phyloP scores from a whole-genome alignment of 2,797 vertebrate species.

The Aselliscus stoliczkanus region DNA sequence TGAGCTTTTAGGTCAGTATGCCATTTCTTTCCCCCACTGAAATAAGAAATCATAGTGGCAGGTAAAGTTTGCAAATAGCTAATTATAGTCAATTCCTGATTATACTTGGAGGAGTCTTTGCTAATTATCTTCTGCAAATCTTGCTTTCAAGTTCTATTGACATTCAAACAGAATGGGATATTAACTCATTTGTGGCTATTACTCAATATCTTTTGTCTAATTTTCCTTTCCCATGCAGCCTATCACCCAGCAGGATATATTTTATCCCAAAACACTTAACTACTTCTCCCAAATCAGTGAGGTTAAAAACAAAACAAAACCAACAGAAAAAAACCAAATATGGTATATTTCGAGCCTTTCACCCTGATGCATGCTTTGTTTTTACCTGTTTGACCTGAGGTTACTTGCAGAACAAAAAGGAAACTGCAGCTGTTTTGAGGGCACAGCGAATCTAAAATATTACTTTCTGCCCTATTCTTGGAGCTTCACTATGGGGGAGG shows the following conservation, averaged over 20 bases:
- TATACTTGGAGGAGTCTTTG: conserved; percentile 46
- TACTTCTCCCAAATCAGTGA: conserved; percentile 39
- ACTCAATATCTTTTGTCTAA: conserved; percentile 55
- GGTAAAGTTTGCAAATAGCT: conserved; percentile 59
- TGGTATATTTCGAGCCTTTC: conserved; percentile 11
- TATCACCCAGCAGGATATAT: conserved; percentile 54
- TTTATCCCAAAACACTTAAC: conserved; percentile 60
- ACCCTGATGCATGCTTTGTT: not conserved
- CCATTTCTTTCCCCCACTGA: not conserved
- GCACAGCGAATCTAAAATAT: not conserved
- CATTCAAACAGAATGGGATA: conserved; percentile 58
- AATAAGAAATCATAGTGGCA: conserved; percentile 37
- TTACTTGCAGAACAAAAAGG: not conserved
- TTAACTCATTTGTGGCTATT: conserved; percentile 68
- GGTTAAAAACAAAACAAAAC: conserved; percentile 45
- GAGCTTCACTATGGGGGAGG: not conserved
- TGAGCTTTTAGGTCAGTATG: conserved; percentile 29
- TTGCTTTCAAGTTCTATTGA: conserved; percentile 58
- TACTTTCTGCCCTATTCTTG: not conserved
- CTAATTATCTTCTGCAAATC: conserved; percentile 56
- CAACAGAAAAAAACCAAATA: not conserved
- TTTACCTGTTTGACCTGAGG: not conserved
- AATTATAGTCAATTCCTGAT: conserved; percentile 61
- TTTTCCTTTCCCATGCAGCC: conserved; percentile 47
- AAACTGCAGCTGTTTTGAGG: not conserved